phyloP scores from a whole-genome alignment of 1,140 invertebrate species.

The Eupristina koningsbergeri region DNA sequence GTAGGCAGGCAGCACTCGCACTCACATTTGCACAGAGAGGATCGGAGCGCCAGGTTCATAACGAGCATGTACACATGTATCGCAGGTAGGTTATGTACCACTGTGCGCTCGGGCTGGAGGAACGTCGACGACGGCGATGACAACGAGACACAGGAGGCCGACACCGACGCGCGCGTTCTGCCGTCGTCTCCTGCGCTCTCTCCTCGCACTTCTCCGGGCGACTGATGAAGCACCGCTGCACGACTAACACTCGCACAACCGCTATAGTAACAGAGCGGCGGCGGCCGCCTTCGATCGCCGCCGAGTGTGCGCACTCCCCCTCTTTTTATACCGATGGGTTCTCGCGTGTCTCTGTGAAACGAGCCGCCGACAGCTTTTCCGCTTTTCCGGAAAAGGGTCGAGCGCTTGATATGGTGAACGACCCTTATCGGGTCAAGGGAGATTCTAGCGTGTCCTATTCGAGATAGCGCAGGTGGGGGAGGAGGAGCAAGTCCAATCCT shows the following conservation, averaged over 20 bases:
- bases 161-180: slow-evolving; percentile 25
- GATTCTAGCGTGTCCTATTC: no score
- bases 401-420: no score
- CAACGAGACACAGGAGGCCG: not conserved
- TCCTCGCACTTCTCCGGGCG: slow-evolving; percentile 37
- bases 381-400: no score
- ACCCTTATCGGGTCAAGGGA: no score
- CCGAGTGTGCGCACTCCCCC: slow-evolving; percentile 13
- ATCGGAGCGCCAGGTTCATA: no score
- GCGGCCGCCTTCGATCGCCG: slow-evolving; percentile 35
- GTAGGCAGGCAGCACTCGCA: no score
- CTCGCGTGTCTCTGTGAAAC: not conserved
- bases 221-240: slow-evolving; percentile 21
- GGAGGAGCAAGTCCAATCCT: no score
- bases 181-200: slow-evolving; percentile 15
- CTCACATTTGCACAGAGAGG: no score
- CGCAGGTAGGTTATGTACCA: not conserved
- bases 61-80: not conserved
- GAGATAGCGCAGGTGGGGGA: no score
- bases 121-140: not conserved
- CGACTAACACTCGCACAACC: slow-evolving; percentile 1
- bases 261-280: not conserved
- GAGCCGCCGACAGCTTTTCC: no score
- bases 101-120: not conserved
- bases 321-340: not conserved